Conservation (phyloP, 2,797 vertebrate genomes). For the Ceryle rudis region DNA sequence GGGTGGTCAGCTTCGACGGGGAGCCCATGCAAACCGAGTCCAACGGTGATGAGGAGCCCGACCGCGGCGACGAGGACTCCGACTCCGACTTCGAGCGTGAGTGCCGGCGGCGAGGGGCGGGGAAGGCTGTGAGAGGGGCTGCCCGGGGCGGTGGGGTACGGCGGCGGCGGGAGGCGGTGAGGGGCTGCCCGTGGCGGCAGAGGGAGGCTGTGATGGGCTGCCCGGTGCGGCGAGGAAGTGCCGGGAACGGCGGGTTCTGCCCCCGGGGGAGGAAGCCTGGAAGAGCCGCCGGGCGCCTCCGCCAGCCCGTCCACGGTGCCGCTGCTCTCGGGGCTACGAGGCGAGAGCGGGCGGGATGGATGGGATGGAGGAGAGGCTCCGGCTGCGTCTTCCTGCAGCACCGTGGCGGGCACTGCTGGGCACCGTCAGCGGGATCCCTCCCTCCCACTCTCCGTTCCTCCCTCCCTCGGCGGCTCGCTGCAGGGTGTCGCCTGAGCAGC, state of each 20-base stretch:
- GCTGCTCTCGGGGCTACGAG: neutral
- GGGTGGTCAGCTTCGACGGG: constrained; percentile 89
- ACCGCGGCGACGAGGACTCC: constrained; percentile 80
- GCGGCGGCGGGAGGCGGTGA: neutral
- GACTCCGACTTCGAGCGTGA: constrained; percentile 94
- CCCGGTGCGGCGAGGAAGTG: neutral
- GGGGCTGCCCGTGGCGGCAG: neutral
- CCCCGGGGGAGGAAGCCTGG: neutral
- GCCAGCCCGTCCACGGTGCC: neutral
- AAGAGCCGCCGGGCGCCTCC: neutral
- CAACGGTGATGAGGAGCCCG: constrained; percentile 83
- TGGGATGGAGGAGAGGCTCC: neutral
- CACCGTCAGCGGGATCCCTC: neutral
- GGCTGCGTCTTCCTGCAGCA: neutral
- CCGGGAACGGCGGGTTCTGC: neutral
- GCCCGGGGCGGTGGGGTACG: neutral
- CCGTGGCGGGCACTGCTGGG: neutral
- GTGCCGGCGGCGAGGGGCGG: neutral
- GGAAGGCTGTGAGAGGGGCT: neutral
- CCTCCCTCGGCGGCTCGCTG: neutral
- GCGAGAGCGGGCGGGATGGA: neutral
- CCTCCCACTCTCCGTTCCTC: neutral
- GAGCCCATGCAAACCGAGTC: constrained; percentile 93
- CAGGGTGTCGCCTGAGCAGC: neutral
- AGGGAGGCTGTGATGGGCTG: neutral